A percentile compares a stretch with the other conserved stretches of the same genome.
These are phyloP conservation scores for Gracilinanus agilis DNA, from an alignment of 2,113 vertebrate genomes.

Conservation along the genomic window DNA sequence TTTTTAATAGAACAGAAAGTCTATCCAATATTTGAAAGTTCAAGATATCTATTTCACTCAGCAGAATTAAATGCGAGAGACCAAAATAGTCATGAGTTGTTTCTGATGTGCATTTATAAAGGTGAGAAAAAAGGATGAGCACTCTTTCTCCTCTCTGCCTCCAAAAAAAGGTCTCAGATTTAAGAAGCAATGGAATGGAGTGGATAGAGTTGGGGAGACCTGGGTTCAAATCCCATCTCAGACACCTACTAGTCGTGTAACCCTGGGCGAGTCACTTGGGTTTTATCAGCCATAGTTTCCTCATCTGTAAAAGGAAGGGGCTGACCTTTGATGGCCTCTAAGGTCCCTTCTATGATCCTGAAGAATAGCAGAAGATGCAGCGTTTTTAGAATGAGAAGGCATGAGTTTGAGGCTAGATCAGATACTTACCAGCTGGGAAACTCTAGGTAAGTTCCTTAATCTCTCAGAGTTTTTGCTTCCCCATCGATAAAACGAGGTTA, in stretches of 20 bases:
- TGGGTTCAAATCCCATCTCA: not conserved
- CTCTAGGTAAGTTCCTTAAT: not conserved
- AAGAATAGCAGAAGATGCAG: not conserved
- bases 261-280: not conserved
- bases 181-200: not conserved
- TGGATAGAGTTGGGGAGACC: conserved; percentile 30
- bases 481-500: conserved; percentile 5
- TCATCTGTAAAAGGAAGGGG: not conserved
- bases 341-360: not conserved
- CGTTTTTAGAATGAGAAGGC: not conserved
- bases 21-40: conserved; percentile 27
- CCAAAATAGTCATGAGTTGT: conserved; percentile 40
- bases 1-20: conserved; percentile 6
- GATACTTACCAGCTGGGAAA: not conserved
- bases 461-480: not conserved
- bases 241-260: not conserved
- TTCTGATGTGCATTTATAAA: conserved; percentile 48
- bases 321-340: not conserved
- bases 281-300: not conserved
- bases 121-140: not conserved
- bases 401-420: not conserved
- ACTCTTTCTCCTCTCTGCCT: not conserved
- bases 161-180: not conserved
- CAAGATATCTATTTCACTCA: conserved; percentile 46
- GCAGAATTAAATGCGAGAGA: conserved; percentile 28